Evolutionary conservation across 2,113 vertebrate species (phyloP).

Genomic region (Panthera uncia): DNA sequence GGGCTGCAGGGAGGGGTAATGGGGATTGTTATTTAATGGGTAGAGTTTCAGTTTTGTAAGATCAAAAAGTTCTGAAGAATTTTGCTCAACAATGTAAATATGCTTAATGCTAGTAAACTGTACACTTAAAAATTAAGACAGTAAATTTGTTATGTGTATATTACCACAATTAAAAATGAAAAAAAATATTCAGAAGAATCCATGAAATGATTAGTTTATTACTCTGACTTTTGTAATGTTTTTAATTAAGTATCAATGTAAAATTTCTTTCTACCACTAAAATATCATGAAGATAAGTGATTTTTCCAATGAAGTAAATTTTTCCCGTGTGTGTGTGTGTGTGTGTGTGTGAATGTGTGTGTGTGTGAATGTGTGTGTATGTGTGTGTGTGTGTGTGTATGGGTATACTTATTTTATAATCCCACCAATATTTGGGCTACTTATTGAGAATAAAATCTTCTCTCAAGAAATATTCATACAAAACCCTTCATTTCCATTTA

Average conservation of each 20-base stretch:
- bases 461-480: neutral
- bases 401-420: neutral
- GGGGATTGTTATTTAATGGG: neutral
- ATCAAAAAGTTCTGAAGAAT: neutral
- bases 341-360: neutral
- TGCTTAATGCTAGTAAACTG: neutral
- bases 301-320: conserved; percentile 46
- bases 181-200: conserved; percentile 33
- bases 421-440: neutral
- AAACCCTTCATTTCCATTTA: neutral
- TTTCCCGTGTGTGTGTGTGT: neutral
- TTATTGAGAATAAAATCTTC: neutral
- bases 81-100: neutral
- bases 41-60: neutral
- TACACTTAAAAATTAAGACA: neutral
- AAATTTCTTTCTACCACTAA: conserved; percentile 64
- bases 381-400: neutral
- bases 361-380: neutral
- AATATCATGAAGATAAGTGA: conserved; percentile 20
- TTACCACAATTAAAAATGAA: neutral
- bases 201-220: conserved; percentile 50
- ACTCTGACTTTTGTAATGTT: conserved; percentile 62
- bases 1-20: neutral
- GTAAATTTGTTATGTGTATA: neutral
- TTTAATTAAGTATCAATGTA: conserved; percentile 10